Conservation (phyloP, 2,113 vertebrate genomes). For the Tricholaema leucomelas region DNA sequence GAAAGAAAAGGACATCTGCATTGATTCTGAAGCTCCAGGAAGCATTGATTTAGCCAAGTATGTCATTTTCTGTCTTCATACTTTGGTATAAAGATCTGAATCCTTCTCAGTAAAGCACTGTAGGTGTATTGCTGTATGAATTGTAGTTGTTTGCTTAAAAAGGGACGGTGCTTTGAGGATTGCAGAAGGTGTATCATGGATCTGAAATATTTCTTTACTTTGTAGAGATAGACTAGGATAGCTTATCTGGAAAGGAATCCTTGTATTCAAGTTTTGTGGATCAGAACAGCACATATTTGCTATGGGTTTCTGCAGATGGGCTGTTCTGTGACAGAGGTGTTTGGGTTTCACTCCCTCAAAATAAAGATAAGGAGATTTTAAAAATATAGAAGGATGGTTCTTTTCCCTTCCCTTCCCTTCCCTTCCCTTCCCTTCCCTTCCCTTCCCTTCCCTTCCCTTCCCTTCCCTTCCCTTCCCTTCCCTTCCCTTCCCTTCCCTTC, state of each 20-base stretch:
- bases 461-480: too few species aligned
- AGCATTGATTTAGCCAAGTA: slow-evolving; percentile 1
- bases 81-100: slow-evolving; percentile 17
- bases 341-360: background rate
- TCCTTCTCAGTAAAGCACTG: background rate
- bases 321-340: background rate
- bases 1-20: slow-evolving; percentile 18
- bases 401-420: background rate
- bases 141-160: slow-evolving; percentile 39
- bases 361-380: background rate
- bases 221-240: background rate
- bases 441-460: too few species aligned
- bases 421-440: too few species aligned
- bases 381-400: background rate
- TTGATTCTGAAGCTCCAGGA: slow-evolving; percentile 31
- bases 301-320: background rate
- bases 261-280: background rate
- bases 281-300: background rate
- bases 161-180: background rate
- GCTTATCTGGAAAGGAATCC: background rate
- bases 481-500: too few species aligned
- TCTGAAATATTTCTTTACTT: background rate
- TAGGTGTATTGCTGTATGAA: background rate
- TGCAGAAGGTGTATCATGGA: background rate
- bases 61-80: background rate